These are phyloP conservation scores for Spilarctia lutea DNA, from an alignment of 2,888 invertebrate species.

Conservation along the genomic window DNA sequence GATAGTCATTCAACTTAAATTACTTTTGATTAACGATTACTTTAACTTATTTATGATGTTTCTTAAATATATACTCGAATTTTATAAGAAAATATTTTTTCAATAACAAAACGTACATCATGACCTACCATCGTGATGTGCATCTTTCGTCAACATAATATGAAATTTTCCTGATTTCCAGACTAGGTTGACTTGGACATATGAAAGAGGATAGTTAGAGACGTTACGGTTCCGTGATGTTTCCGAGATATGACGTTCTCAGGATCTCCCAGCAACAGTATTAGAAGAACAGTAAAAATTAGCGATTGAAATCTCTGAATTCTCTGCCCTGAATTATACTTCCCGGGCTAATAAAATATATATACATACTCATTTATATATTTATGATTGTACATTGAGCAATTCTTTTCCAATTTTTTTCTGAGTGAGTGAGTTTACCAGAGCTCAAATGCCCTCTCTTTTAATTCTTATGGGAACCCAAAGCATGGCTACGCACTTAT, in stretches of 20 bases:
- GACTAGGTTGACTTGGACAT: neutral
- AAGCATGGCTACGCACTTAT: too few species aligned
- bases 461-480: too few species aligned
- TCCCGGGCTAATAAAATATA: too few species aligned
- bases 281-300: neutral
- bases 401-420: too few species aligned
- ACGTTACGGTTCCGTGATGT: neutral
- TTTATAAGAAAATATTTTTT: neutral
- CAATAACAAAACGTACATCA: too few species aligned
- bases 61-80: neutral
- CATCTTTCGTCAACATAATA: neutral
- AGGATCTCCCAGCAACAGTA: too few species aligned
- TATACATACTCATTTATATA: too few species aligned
- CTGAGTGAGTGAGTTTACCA: too few species aligned
- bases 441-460: too few species aligned
- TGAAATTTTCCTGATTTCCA: neutral
- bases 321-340: too few species aligned
- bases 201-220: neutral
- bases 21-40: constrained; percentile 52
- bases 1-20: constrained; percentile 53
- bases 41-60: constrained; percentile 3
- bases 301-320: neutral
- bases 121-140: neutral
- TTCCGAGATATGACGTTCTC: neutral
- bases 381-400: too few species aligned